Evolutionary conservation across 2,797 vertebrate genomes (phyloP).

Genomic region (Carduelis carduelis): DNA sequence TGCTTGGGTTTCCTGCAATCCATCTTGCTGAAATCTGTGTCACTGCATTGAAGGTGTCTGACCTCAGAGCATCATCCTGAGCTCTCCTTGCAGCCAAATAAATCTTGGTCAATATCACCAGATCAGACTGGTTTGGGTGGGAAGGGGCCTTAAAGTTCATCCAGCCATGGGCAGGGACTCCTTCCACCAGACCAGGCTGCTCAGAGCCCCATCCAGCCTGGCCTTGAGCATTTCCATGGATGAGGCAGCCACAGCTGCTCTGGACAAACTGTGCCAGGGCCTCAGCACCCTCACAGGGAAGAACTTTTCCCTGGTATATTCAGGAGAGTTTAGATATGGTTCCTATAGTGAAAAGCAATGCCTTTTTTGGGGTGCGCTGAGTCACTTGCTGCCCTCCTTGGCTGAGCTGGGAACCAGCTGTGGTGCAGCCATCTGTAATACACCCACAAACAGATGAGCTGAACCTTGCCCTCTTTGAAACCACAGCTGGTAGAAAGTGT

Average conservation of each 20-base stretch:
- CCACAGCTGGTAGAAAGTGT: neutral
- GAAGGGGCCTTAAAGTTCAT: neutral
- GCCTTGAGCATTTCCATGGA: neutral
- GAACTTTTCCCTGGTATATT: neutral
- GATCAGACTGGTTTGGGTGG: neutral
- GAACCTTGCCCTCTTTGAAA: neutral
- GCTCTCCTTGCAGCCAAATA: neutral
- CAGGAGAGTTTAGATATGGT: neutral
- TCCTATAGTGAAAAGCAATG: neutral
- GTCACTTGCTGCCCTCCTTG: neutral
- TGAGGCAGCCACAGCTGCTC: neutral
- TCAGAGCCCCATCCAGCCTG: neutral
- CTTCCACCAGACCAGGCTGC: rapidly evolving
- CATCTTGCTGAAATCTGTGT: neutral
- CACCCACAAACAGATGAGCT: neutral
- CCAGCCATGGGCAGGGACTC: neutral
- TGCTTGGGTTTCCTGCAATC: neutral
- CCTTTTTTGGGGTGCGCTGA: neutral
- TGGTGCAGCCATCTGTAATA: neutral
- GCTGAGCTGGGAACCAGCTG: neutral
- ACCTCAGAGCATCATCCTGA: neutral
- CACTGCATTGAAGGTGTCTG: neutral
- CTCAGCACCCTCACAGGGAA: rapidly evolving
- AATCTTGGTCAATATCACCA: neutral
- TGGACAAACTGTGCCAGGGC: neutral